Base-by-base conservation (phyloP, 2,797 vertebrate genomes). In the Bradypodion pumilum region DNA sequence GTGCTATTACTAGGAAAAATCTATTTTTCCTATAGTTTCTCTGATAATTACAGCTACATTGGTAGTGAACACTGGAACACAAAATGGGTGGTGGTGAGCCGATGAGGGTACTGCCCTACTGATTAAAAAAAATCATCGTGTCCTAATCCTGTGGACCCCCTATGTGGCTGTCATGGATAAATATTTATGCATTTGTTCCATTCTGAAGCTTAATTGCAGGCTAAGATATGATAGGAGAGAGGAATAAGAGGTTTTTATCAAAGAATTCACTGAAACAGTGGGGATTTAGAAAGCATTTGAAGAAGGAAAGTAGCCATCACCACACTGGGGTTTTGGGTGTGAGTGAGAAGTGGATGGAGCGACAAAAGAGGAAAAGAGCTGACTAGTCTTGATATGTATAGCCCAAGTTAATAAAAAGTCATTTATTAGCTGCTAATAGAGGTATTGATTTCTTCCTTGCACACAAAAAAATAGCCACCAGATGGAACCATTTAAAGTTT, bases 371-470 rank as follows among this genome's bases (percentile, higher is more conserved):
- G 42, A 44, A 72, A 21, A 19, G 46, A 73, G 73, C 19, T 74
- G 77, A 6, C 8, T 66, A 10, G 7, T 85, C n/a, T 77, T 82
- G 84, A 88, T 5, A 44, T 69, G 3, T 35, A 79, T 32, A 85
- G 75, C 74, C 85, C 13, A 69, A 6, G 76, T 79, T 89, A 81
- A 85, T 70, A 84, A 29, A 29, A 46, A 74, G 72, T 87, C n/a
- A 72, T 82, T 85, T 91, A 66, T 90, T 86, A 86, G 40, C 74
- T 75, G 83, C 88, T 91, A 89, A 84, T 86, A 29, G 68, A 62
- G 69, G 49, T 73, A 49, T 87, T 76, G 83, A 86, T 88, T 88
- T 65, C 79, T 89, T 6, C 88, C 52, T 66, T 65, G n/a, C n/a
- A 32, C n/a, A 32, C 80, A 85, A 40, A 83, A 90, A 84, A 86